Percentiles rank a stretch among this genome's conserved stretches.
Conservation (phyloP, 2,888 invertebrate species). For the Rotaria sp. region DNA sequence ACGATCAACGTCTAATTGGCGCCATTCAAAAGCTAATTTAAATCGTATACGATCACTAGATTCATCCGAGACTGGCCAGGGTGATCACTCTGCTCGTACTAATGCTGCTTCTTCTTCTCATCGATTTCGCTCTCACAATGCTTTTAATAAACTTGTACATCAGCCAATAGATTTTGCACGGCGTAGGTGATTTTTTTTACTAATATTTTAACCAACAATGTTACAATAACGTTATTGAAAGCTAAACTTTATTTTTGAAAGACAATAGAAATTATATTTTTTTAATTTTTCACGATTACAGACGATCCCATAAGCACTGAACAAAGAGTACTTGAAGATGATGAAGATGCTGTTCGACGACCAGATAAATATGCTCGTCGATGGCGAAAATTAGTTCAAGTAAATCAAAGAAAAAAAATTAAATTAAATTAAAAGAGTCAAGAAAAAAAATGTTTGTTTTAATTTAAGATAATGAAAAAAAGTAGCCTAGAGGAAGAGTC, state of each 20-base stretch:
- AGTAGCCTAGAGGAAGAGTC: not conserved
- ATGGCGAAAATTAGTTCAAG: not conserved
- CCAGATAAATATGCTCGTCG: not conserved
- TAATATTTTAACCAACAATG: not conserved
- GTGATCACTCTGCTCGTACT: not conserved
- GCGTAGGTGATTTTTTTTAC: not conserved
- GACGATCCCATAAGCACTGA: not conserved
- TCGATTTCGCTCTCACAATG: slow-evolving; percentile 2
- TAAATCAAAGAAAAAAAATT: not conserved
- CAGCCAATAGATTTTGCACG: not conserved
- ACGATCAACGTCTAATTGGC: not conserved
- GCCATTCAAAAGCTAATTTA: not conserved
- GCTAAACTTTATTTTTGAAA: too few relatives aligned
- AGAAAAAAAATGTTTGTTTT: not conserved
- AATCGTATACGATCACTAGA: not conserved
- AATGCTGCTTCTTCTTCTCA: not conserved
- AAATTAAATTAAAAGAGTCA: not conserved
- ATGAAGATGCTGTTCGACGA: not conserved
- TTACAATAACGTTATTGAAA: too few relatives aligned
- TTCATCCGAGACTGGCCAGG: not conserved
- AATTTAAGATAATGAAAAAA: not conserved
- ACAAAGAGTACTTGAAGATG: not conserved
- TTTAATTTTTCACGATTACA: not conserved
- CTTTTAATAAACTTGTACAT: slow-evolving; percentile 3
- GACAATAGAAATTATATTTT: too few relatives aligned